A percentile compares a stretch with the other conserved stretches of the same genome.
phyloP scores from a whole-genome alignment of 1,140 invertebrate genomes.

The Drosophila ficusphila region DNA sequence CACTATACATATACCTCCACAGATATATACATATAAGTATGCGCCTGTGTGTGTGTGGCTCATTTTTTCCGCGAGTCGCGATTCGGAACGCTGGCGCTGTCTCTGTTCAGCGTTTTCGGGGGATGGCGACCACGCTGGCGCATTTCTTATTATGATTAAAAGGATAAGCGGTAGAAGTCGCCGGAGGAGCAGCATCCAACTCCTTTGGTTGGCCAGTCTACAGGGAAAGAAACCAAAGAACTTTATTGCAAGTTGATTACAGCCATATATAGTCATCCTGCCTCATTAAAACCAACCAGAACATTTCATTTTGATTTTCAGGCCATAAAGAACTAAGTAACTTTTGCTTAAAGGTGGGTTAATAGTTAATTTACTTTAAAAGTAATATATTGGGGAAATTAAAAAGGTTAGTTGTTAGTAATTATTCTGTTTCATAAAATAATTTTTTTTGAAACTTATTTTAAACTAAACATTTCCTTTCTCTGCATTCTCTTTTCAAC shows the following conservation, averaged over 20 bases:
- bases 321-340: too few species aligned
- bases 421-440: not conserved
- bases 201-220: slow-evolving; percentile 56
- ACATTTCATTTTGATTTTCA: too few species aligned
- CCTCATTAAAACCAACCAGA: too few species aligned
- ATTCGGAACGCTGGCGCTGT: slow-evolving; percentile 50
- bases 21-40: slow-evolving; percentile 13
- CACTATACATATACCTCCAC: slow-evolving; percentile 20
- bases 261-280: too few species aligned
- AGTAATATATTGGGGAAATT: too few species aligned
- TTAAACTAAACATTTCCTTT: not conserved
- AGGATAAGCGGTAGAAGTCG: slow-evolving; percentile 49
- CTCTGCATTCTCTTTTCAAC: not conserved
- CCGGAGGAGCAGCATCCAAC: slow-evolving; percentile 10
- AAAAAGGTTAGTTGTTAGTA: too few species aligned
- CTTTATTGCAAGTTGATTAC: too few species aligned
- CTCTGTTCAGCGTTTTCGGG: slow-evolving; percentile 62
- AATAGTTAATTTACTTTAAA: too few species aligned
- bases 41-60: slow-evolving; percentile 22
- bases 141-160: slow-evolving; percentile 82
- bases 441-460: not conserved
- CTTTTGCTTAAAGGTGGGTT: too few species aligned
- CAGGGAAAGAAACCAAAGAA: slow-evolving; percentile 12
- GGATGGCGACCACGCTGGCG: slow-evolving; percentile 61
- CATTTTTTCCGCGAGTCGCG: slow-evolving; percentile 70